Base-by-base conservation (phyloP, 2,888 invertebrate species). In the Dexiosoma caninum region DNA sequence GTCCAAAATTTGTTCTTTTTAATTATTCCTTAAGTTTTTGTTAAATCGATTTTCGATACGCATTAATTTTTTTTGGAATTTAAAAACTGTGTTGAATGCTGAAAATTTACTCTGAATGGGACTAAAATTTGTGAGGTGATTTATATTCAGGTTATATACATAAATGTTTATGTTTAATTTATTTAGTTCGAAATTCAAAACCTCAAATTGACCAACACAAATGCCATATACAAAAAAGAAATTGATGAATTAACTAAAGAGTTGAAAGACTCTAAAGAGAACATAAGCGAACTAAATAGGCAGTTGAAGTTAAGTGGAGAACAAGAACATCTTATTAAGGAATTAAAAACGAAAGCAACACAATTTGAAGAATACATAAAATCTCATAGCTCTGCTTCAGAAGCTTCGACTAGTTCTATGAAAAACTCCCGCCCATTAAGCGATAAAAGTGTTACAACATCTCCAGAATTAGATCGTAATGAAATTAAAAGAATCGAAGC, bases 311-410 rank as follows among this genome's bases (percentile, higher is more conserved):
- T 91, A 2, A 90, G 88, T 89, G 92, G 91, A 83, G 92, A 93
- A 76, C 92, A 93, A 85, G 93, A 93, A 83, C 90, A 92, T 1
- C 87, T 93, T 10, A 92, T 94, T 85, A 89, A 90, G 19, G 93
- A 93, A 76, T 85, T 94, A 12, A 93, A 92, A 84, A 91, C 91
- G 82, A 94, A 94, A 84, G 93, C 93, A 0, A 92, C 92, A 82
- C 93, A 93, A 85, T 93, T 94, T 85, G 93, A 93, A 84, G 92
- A 92, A 81, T 93, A 93, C 84, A 92, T 94, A 27, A 91, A 92
- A 84, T 92, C 91, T 72, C 91, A 93, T 27, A 92, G 91, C 84
- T 85, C 83, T 40, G 83, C 85, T 16, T 86, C 91, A 8, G 88
- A 85, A 14, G 75, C 70, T 1, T 85, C 85, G 6, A 72, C 62